Conservation (phyloP, 1,140 invertebrate species). For the Eulimnadia texana region DNA sequence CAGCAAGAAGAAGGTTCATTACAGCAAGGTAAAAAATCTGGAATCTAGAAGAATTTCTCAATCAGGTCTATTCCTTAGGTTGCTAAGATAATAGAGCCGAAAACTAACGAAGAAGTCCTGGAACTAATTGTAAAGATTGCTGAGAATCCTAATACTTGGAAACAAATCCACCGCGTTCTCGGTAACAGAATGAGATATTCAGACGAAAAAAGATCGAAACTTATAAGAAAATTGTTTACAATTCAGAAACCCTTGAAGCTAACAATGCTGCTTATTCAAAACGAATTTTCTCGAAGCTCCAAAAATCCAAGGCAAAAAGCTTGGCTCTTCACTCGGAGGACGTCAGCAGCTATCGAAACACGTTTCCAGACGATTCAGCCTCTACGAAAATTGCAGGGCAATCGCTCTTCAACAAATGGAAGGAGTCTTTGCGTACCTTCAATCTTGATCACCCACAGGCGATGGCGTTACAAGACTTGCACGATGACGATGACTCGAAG, state of each 20-base stretch:
- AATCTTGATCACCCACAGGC: not conserved
- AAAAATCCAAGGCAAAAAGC: not conserved
- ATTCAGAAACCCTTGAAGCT: conserved; percentile 7
- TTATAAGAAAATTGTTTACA: no score
- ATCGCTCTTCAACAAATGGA: not conserved
- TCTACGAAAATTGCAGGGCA: not conserved
- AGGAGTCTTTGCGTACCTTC: not conserved
- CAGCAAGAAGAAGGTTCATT: not conserved
- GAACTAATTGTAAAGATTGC: conserved; percentile 7
- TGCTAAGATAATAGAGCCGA: not conserved
- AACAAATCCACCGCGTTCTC: conserved; percentile 9
- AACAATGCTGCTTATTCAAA: conserved; percentile 9
- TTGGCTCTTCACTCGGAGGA: not conserved
- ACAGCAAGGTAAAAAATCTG: not conserved
- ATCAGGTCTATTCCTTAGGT: not conserved
- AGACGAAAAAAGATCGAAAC: not conserved
- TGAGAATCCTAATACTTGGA: conserved; percentile 6
- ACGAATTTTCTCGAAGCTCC: not conserved
- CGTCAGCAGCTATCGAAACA: not conserved
- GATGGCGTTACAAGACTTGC: not conserved
- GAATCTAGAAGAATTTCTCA: not conserved
- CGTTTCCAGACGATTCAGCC: not conserved
- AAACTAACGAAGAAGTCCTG: conserved; percentile 6
- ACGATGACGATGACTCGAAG: not conserved
- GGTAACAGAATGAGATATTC: not conserved